These are phyloP conservation scores for Acanthis flammea DNA, from an alignment of 2,797 vertebrate species.

Conservation along the genomic window DNA sequence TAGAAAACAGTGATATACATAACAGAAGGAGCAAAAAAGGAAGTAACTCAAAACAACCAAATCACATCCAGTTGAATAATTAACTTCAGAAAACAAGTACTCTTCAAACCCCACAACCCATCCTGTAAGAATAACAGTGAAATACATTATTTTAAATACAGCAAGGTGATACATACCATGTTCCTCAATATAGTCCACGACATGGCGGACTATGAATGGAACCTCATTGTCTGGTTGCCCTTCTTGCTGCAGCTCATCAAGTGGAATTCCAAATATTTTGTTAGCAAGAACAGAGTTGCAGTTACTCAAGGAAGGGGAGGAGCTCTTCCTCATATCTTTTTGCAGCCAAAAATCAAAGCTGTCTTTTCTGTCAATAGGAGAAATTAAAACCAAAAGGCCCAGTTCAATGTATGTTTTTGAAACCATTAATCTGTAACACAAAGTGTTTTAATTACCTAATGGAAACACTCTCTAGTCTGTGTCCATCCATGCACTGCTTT, in stretches of 20 bases:
- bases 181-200: conserved; percentile 97
- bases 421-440: not conserved
- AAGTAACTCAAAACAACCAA: not conserved
- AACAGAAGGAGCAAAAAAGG: not conserved
- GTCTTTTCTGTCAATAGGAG: conserved; percentile 84
- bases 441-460: not conserved
- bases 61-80: not conserved
- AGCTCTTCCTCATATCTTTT: conserved; percentile 99
- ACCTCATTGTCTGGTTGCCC: conserved; percentile 92
- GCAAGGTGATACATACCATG: conserved; percentile 84
- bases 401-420: conserved; percentile 22
- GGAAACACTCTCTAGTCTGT: not conserved
- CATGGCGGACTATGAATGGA: conserved; percentile 93
- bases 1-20: not conserved
- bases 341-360: conserved; percentile 89
- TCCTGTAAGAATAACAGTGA: not conserved
- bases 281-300: conserved; percentile 89
- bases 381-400: conserved; percentile 33
- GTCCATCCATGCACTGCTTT: not conserved
- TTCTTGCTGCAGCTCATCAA: conserved; percentile 93
- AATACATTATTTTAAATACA: not conserved
- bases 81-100: not conserved
- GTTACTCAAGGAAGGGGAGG: conserved; percentile 93
- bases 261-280: conserved; percentile 94
- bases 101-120: not conserved